Evolutionary conservation across 2,797 vertebrate species (phyloP).

Genomic region (Lepidocolaptes lacrymiger): DNA sequence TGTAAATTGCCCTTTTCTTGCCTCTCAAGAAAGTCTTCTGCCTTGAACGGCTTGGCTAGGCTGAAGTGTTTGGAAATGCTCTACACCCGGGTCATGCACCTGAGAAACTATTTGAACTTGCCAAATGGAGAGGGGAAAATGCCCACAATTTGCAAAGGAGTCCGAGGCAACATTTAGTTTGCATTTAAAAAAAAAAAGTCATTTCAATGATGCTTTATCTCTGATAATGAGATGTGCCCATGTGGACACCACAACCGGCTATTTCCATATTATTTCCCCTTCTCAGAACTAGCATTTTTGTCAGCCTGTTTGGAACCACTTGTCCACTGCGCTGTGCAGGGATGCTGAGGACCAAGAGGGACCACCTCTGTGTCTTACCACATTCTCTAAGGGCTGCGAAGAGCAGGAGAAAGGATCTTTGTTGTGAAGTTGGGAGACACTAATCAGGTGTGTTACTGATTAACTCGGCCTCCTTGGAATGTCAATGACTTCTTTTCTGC

Average conservation of each 20-base stretch:
- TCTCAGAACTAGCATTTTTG: neutral
- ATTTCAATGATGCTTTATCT: slow-evolving; percentile 15
- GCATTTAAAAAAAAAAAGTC: neutral
- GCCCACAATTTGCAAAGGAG: neutral
- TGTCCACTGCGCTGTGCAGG: rapidly evolving
- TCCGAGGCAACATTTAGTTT: neutral
- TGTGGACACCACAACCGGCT: neutral
- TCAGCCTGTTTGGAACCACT: rapidly evolving
- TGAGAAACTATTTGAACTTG: neutral
- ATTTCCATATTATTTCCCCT: neutral
- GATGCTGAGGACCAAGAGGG: neutral
- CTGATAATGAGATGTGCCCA: neutral
- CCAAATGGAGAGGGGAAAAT: neutral
- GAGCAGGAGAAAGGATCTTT: slow-evolving; percentile 8
- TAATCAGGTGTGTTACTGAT: slow-evolving; percentile 69
- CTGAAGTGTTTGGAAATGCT: neutral
- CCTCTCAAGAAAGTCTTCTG: neutral
- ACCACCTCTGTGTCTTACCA: neutral
- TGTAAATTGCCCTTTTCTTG: neutral
- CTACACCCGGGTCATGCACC: neutral
- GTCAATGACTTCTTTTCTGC: slow-evolving; percentile 42
- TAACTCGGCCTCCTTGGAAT: slow-evolving; percentile 57
- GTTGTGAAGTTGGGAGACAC: neutral
- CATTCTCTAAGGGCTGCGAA: neutral
- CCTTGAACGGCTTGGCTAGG: neutral